A percentile compares a stretch with the other conserved stretches of the same genome.
phyloP scores from a whole-genome alignment of 2,888 invertebrate species.

The Rhorus exstirpatorius region DNA sequence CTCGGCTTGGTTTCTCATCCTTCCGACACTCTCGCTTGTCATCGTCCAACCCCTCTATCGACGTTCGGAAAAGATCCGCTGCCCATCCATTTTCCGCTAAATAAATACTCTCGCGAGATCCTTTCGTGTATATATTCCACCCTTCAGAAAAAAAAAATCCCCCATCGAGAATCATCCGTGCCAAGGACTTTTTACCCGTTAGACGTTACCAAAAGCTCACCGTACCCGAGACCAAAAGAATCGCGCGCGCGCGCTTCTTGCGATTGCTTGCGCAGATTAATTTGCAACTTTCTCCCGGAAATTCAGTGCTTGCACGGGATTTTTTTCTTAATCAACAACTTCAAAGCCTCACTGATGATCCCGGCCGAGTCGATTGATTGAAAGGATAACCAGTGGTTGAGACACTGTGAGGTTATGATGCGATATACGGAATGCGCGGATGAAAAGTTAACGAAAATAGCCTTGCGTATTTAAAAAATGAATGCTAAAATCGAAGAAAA shows the following conservation, averaged over 20 bases:
- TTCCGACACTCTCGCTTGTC: slow-evolving; percentile 34
- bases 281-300: slow-evolving; percentile 49
- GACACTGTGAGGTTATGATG: slow-evolving; percentile 69
- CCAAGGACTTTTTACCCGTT: slow-evolving; percentile 20
- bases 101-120: slow-evolving; percentile 59
- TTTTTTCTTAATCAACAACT: slow-evolving; percentile 84
- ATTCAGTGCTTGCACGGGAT: slow-evolving; percentile 20
- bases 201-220: neutral
- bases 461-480: neutral
- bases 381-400: slow-evolving; percentile 75
- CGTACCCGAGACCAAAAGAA: slow-evolving; percentile 20
- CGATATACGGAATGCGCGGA: slow-evolving; percentile 28
- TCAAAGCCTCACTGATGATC: slow-evolving; percentile 80
- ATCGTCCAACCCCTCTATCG: slow-evolving; percentile 16
- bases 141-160: slow-evolving; percentile 43
- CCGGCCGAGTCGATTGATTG: slow-evolving; percentile 79
- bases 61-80: slow-evolving; percentile 16
- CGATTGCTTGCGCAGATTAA: slow-evolving; percentile 61
- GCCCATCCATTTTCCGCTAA: slow-evolving; percentile 70
- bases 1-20: slow-evolving; percentile 38
- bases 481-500: neutral
- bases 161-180: slow-evolving; percentile 41
- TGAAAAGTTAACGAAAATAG: slow-evolving; percentile 31
- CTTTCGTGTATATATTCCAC: slow-evolving; percentile 20
- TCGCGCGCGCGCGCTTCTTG: slow-evolving; percentile 41